Evolutionary conservation across 2,797 vertebrate genomes (phyloP), one percentile per base, ranked within the genome.

Genomic region (Nyctalus aviator): DNA sequence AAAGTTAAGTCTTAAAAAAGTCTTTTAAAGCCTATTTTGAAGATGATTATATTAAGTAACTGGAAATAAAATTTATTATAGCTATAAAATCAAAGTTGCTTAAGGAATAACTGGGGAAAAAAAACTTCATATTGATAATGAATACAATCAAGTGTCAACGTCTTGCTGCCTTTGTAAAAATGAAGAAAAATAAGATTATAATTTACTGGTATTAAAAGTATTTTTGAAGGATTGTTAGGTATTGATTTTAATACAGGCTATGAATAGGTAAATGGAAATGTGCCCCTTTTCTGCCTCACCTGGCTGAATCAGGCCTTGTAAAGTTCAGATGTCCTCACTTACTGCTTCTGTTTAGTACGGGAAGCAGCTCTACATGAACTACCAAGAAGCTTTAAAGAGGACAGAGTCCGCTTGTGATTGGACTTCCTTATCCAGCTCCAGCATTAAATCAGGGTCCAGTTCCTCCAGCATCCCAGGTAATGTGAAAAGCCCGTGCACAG

Each of bases 341-440:
- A 25, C 89, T 92, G 95, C 93, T 77, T 98, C 85, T 97, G 32
- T 98, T 69, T 96, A 99, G 99, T 99, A 99, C 23, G 99, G 99
- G 93, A 99, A 99, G 97, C 99, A 99, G 59, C 98, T 99, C 0
- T 99, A 99, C 84, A 94, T 98, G 91, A 99, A 99, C 98, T 99
- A 99, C 98, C 99, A 99, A 97, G 99, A 99, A 97, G 99, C 99
- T 48, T 30, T 99, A 98, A 99, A 99, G 98, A 99, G 99, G 94
- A 99, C 99, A 9, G 99, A 99, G 97, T 99, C 99, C 0, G 99
- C 99, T 0, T 99, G 99, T 77, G 99, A 99, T 77, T 99, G 99
- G 99, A 99, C 99, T 44, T 99, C 99, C 53, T 98, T 99, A 75
- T 99, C 99, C 73, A 99, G 99, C 95, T 98, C 99, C 96, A 99